These are phyloP conservation scores for Phenacoccus solenopsis DNA, from an alignment of 1,140 invertebrate species.

Conservation along the genomic window DNA sequence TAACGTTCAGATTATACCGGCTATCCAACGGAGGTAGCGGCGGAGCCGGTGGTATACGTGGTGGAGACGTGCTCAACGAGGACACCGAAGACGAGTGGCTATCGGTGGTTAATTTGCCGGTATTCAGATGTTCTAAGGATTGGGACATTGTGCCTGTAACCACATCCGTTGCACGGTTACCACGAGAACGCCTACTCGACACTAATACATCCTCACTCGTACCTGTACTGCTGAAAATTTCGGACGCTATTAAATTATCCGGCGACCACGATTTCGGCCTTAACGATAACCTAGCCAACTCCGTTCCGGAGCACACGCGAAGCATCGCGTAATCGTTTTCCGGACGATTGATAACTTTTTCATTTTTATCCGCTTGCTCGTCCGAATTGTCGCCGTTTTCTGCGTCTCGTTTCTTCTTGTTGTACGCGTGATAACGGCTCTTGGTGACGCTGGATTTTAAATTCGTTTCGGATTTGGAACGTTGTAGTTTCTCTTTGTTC, in stretches of 20 bases:
- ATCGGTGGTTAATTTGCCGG: conserved; percentile 19
- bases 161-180: neutral
- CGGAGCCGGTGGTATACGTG: conserved; percentile 23
- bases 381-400: conserved; percentile 6
- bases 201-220: too few species aligned
- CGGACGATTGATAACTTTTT: neutral
- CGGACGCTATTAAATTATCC: conserved; percentile 46
- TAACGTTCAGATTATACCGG: conserved; percentile 42
- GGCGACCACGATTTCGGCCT: conserved; percentile 74
- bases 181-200: neutral
- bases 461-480: conserved; percentile 87
- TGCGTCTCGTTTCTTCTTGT: conserved; percentile 1
- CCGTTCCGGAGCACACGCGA: conserved; percentile 23
- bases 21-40: conserved; percentile 37
- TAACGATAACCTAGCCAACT: conserved; percentile 28
- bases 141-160: conserved; percentile 31
- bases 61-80: conserved; percentile 15
- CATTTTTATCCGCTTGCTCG: neutral
- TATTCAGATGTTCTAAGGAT: conserved; percentile 38
- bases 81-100: neutral
- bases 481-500: conserved; percentile 78
- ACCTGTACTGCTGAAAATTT: conserved; percentile 33
- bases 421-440: neutral
- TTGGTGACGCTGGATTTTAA: conserved; percentile 45
- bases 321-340: neutral